These are phyloP conservation scores for Symphodus melops DNA, from an alignment of 2,113 vertebrate species.

Conservation along the genomic window DNA sequence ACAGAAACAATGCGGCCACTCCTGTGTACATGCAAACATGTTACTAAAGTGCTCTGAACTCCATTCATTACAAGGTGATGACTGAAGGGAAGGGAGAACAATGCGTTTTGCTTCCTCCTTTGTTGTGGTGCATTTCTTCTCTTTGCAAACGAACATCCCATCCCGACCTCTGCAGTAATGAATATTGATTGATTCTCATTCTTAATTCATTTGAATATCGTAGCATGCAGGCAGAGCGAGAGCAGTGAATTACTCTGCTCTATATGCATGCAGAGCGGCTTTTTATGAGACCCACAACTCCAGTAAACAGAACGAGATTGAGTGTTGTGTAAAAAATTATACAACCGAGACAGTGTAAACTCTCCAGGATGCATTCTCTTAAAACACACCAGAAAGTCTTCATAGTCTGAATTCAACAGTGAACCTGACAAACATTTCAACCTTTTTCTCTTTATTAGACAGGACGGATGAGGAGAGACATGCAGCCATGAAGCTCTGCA, in stretches of 20 bases:
- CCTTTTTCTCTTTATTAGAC: background rate
- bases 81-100: background rate
- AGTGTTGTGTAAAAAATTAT: constrained; percentile 23
- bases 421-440: background rate
- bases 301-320: constrained; percentile 35
- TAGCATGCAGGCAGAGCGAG: background rate
- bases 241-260: constrained; percentile 1
- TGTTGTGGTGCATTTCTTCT: background rate
- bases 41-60: background rate
- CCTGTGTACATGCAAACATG: constrained; percentile 27
- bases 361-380: constrained; percentile 9
- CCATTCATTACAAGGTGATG: background rate
- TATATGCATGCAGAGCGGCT: background rate
- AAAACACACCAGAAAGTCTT: background rate
- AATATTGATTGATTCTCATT: constrained; percentile 16
- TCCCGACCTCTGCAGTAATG: background rate
- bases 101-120: background rate
- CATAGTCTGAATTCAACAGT: background rate
- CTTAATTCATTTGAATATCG: constrained; percentile 13
- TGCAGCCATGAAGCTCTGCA: too few species aligned
- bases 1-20: constrained; percentile 37
- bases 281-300: constrained; percentile 32
- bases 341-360: constrained; percentile 2
- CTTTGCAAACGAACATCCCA: background rate
- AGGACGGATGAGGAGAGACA: too few species aligned